phyloP scores from a whole-genome alignment of 2,113 vertebrate species.

The Dasyurus viverrinus region DNA sequence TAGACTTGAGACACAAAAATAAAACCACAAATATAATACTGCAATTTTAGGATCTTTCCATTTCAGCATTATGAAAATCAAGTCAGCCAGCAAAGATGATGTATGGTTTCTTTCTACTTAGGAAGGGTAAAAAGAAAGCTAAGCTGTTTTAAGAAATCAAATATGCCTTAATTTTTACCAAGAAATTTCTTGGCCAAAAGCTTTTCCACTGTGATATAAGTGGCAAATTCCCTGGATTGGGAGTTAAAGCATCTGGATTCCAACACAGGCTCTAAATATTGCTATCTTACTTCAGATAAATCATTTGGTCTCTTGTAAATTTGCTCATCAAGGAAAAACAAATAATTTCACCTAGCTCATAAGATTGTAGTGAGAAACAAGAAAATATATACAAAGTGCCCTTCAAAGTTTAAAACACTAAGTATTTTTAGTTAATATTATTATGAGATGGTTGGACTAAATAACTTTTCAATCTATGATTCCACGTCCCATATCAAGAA shows the following conservation, averaged over 20 bases:
- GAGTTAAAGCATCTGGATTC: neutral
- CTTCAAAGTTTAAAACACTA: neutral
- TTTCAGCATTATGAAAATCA: slow-evolving; percentile 2
- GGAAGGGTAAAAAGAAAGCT: neutral
- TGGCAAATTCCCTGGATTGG: neutral
- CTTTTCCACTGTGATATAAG: neutral
- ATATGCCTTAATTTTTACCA: neutral
- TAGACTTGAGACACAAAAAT: slow-evolving; percentile 23
- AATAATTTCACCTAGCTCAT: neutral
- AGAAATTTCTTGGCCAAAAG: slow-evolving; percentile 25
- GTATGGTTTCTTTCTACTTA: slow-evolving; percentile 26
- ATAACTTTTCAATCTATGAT: neutral
- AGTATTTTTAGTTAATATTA: neutral
- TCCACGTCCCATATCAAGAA: neutral
- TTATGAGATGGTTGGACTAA: neutral
- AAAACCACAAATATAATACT: slow-evolving; percentile 30
- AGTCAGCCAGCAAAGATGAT: slow-evolving; percentile 30
- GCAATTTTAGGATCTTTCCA: slow-evolving; percentile 28
- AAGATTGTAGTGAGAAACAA: neutral
- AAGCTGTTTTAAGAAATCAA: slow-evolving; percentile 33
- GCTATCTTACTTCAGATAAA: neutral
- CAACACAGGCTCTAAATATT: neutral
- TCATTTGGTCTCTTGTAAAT: neutral
- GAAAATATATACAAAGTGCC: neutral
- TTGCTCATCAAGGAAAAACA: neutral